These are phyloP conservation scores for Pseudopodoces humilis DNA, from an alignment of 2,113 vertebrate species.

Conservation along the genomic window DNA sequence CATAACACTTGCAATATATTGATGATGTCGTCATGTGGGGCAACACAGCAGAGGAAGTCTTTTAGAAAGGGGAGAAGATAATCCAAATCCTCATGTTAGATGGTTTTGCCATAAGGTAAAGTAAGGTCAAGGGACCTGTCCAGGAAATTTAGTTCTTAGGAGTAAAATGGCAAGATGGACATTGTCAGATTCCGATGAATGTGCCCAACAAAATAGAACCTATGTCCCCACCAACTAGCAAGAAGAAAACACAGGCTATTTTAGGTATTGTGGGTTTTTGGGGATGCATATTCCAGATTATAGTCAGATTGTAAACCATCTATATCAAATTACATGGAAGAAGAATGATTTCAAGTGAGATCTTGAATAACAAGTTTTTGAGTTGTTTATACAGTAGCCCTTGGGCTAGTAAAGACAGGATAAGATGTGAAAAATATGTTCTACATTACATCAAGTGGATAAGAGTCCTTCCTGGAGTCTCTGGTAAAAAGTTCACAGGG, in stretches of 20 bases:
- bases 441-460: no score
- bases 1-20: not conserved
- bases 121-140: not conserved
- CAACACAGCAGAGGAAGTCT: not conserved
- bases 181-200: not conserved
- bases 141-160: not conserved
- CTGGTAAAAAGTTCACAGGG: rapidly evolving
- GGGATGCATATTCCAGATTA: not conserved
- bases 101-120: not conserved
- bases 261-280: not conserved
- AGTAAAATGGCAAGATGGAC: not conserved
- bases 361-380: not conserved
- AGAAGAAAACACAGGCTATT: not conserved
- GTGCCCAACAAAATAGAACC: not conserved
- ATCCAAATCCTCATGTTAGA: not conserved
- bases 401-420: not conserved
- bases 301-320: rapidly evolving
- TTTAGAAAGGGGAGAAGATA: not conserved
- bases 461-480: not conserved
- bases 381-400: not conserved
- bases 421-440: not conserved
- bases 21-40: not conserved
- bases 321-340: not conserved
- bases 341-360: not conserved
- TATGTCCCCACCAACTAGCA: not conserved